Conservation (phyloP, 2,113 vertebrate species). For the Suricata suricatta region DNA sequence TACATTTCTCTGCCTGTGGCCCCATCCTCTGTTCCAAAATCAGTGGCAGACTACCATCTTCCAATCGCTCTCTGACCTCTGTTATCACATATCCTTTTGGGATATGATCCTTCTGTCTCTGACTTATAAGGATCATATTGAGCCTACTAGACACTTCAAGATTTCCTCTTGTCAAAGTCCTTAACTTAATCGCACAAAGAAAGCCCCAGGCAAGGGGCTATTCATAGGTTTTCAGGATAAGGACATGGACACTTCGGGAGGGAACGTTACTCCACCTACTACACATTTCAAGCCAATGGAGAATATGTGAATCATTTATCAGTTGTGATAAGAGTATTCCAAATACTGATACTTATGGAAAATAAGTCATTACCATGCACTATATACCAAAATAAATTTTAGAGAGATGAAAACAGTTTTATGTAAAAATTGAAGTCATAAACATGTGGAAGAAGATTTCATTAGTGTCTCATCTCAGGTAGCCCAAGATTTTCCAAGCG, state of each 20-base stretch:
- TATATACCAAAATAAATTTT: background rate
- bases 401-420: background rate
- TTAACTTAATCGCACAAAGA: background rate
- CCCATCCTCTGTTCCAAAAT: background rate
- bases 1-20: background rate
- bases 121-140: background rate
- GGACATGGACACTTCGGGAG: background rate
- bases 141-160: background rate
- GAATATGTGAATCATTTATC: background rate
- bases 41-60: background rate
- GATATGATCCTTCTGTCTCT: background rate
- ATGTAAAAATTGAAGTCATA: background rate
- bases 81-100: background rate
- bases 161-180: background rate
- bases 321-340: background rate
- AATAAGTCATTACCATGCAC: background rate
- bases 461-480: background rate
- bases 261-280: background rate
- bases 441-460: background rate
- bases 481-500: background rate
- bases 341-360: background rate
- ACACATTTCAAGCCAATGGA: background rate
- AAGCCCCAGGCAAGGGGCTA: background rate
- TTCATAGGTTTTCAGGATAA: background rate
- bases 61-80: background rate